phyloP scores from a whole-genome alignment of 2,113 vertebrate species.

The Desmodus rotundus region DNA sequence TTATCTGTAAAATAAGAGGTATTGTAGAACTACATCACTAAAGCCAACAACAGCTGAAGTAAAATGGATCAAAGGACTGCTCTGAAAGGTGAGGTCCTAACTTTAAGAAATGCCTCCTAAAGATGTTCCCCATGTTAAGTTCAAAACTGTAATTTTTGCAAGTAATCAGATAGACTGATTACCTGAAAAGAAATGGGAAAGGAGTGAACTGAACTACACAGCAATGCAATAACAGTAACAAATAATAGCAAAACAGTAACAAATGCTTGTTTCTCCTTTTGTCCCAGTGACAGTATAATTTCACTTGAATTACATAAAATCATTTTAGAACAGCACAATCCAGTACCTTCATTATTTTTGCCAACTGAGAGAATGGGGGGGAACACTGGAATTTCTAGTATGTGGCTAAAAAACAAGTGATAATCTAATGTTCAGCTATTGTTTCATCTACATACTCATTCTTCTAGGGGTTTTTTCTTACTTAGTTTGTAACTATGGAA shows the following conservation, averaged over 20 bases:
- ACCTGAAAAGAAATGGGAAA: background rate
- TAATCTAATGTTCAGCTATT: background rate
- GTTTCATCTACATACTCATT: background rate
- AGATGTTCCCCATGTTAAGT: background rate
- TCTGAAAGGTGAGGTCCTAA: background rate
- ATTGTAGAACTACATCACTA: background rate
- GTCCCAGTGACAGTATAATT: background rate
- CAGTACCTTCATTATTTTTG: background rate
- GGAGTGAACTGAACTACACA: background rate
- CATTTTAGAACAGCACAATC: background rate
- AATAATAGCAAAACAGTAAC: background rate
- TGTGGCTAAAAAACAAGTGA: background rate
- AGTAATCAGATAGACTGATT: background rate
- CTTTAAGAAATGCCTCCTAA: background rate
- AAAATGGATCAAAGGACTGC: background rate
- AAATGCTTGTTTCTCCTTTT: background rate
- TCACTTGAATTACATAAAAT: constrained; percentile 8
- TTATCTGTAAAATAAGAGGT: constrained; percentile 43
- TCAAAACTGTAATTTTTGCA: constrained; percentile 24
- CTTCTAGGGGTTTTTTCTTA: background rate
- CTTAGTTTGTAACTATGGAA: background rate
- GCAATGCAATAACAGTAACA: background rate
- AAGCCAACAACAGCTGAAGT: background rate
- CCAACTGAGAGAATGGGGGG: background rate
- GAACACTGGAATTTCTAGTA: background rate